These are phyloP conservation scores for Zaprionus inermis DNA, from an alignment of 1,140 invertebrate genomes.

Conservation along the genomic window DNA sequence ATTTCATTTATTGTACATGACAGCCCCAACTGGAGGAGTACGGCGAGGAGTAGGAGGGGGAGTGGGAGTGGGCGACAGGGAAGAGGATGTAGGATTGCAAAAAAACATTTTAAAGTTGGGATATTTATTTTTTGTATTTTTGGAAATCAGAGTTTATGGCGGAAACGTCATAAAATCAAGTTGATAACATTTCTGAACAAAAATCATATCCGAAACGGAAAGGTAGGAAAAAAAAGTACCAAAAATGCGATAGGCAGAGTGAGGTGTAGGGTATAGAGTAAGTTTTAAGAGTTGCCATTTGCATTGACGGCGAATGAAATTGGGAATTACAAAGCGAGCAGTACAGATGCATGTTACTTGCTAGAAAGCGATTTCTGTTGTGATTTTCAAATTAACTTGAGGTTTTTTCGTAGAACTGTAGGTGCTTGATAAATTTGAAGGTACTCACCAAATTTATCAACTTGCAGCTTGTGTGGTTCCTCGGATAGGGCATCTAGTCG, in stretches of 20 bases:
- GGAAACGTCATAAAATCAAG: constrained; percentile 10
- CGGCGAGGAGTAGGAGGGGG: not conserved
- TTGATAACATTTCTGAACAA: constrained; percentile 12
- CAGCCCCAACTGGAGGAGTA: constrained; percentile 18
- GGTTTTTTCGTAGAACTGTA: too few relatives aligned
- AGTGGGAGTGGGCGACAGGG: too few relatives aligned
- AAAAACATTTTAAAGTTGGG: constrained; percentile 32
- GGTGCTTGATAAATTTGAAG: not conserved
- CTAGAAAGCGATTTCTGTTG: too few relatives aligned
- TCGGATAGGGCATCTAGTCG: not conserved
- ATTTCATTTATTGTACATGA: constrained; percentile 72
- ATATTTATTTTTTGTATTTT: not conserved
- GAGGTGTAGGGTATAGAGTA: not conserved
- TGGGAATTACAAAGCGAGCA: not conserved
- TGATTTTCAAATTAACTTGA: too few relatives aligned
- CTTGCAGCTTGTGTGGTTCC: not conserved
- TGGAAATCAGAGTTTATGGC: constrained; percentile 11
- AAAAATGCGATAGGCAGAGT: not conserved
- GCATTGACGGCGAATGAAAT: not conserved
- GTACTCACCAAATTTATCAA: not conserved
- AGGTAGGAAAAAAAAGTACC: not conserved
- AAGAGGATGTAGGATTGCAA: not conserved
- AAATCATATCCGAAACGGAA: constrained; percentile 10
- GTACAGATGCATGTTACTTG: not conserved
- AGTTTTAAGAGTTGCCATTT: not conserved